Evolutionary conservation across 2,797 vertebrate genomes (phyloP).

Genomic region (Gallinago nigripennis): DNA sequence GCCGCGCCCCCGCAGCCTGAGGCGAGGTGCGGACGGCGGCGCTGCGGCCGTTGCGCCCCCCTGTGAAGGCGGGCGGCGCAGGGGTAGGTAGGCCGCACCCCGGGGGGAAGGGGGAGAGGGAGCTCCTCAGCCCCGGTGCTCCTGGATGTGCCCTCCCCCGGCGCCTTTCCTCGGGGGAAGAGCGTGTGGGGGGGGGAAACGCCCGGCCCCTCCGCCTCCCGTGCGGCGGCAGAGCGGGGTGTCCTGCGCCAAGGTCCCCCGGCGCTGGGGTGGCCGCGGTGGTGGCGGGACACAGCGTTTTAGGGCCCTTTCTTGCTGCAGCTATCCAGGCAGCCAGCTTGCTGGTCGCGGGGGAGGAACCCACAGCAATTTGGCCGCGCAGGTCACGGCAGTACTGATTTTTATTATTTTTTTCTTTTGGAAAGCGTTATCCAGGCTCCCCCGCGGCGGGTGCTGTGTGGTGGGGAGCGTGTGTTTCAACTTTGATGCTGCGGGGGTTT

Average conservation of each 20-base stretch:
- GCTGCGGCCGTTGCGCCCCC: background rate
- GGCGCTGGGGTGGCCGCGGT: background rate
- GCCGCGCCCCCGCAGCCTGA: background rate
- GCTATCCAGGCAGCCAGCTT: background rate
- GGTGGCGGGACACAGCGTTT: background rate
- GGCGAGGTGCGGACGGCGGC: background rate
- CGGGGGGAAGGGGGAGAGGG: background rate
- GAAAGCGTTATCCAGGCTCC: background rate
- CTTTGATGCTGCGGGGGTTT: background rate
- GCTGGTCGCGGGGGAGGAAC: background rate
- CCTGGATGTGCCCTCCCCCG: background rate
- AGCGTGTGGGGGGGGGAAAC: no score
- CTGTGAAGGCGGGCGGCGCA: background rate
- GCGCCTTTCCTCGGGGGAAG: background rate
- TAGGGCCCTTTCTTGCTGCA: accelerated
- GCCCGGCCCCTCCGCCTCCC: background rate
- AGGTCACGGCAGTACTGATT: background rate
- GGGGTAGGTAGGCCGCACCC: background rate
- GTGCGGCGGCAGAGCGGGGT: background rate
- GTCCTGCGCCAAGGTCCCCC: background rate
- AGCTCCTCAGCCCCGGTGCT: no score
- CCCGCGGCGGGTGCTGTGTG: background rate
- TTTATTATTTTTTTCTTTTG: background rate
- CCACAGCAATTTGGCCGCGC: accelerated
- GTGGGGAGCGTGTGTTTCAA: background rate